Evolutionary conservation across 2,888 invertebrate species (phyloP), one percentile per base, ranked within the genome.

Genomic region (Papilio gigon): DNA sequence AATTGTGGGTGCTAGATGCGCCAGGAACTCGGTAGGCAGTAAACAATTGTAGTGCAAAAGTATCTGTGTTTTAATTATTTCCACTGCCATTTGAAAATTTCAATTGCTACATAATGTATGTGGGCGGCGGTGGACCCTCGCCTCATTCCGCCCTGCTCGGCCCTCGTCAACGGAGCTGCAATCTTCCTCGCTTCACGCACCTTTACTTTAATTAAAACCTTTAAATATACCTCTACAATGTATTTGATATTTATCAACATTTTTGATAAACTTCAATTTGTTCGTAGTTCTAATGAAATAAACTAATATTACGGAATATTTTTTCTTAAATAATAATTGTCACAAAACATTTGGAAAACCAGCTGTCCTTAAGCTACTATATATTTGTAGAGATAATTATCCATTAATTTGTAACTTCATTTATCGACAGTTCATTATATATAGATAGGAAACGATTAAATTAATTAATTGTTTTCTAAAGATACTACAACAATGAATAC

Each of bases 181-280:
- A 25, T 63, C 22, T 4, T 50, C 25, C 33, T 14, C n/a, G 22
- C 20, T 8, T 25, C 14, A 35, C 4, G 22, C 47, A 12, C 30
- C 12, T 17, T 25, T 44, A 37, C 50, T 50, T 50, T 62, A 33
- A 37, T 50, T 63, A 50, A 50, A 50, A 17, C 22, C 47, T 11
- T 0, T 2, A 11, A 2, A n/a, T 8, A n/a, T n/a, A 4, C n/a
- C n/a, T 40, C 11, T n/a, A 40, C 8, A 35, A 35, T 40, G 6
- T 40, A 9, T 6, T 35, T 9, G 33, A 35, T 3, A 9, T 35
- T 35, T 35, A 9, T 2, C 1, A n/a, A n/a, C n/a, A n/a, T n/a
- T n/a, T n/a, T n/a, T n/a, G n/a, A n/a, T n/a, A n/a, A n/a, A n/a
- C n/a, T n/a, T n/a, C n/a, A n/a, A n/a, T n/a, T n/a, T n/a, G n/a